Conservation (phyloP, 1,140 invertebrate species). For the Thaumatotibia leucotreta region DNA sequence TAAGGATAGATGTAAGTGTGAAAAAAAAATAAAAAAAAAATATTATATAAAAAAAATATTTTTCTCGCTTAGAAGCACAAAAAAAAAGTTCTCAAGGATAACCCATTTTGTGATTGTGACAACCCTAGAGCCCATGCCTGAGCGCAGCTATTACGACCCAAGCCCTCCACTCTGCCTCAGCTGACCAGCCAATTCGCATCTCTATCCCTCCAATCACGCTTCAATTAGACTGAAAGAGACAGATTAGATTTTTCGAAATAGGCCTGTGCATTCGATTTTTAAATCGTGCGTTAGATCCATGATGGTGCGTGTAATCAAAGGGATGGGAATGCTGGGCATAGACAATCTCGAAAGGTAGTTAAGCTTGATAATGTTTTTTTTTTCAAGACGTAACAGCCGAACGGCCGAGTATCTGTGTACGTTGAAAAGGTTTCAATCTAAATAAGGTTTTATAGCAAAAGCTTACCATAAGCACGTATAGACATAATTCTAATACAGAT, state of each 20-base stretch:
- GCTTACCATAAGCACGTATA: no score
- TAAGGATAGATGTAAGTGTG: no score
- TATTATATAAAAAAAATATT: not conserved
- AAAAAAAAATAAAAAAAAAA: no score
- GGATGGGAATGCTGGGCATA: not conserved
- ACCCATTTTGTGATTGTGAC: no score
- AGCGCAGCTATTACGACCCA: not conserved
- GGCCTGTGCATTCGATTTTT: not conserved
- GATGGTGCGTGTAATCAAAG: not conserved
- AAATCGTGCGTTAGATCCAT: not conserved
- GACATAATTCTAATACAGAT: no score
- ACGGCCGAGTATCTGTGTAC: not conserved
- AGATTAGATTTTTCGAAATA: not conserved
- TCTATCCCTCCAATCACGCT: no score
- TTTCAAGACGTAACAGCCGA: not conserved
- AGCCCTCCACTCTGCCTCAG: not conserved
- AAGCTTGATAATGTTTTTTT: not conserved
- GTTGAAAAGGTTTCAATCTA: no score
- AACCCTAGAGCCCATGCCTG: not conserved
- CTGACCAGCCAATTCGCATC: not conserved
- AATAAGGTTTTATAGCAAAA: no score
- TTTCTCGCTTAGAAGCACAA: not conserved
- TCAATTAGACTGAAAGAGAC: no score
- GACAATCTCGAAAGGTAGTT: not conserved
- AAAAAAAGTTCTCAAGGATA: not conserved